Conservation (phyloP, 2,797 vertebrate genomes). For the Xyrichtys novacula region DNA sequence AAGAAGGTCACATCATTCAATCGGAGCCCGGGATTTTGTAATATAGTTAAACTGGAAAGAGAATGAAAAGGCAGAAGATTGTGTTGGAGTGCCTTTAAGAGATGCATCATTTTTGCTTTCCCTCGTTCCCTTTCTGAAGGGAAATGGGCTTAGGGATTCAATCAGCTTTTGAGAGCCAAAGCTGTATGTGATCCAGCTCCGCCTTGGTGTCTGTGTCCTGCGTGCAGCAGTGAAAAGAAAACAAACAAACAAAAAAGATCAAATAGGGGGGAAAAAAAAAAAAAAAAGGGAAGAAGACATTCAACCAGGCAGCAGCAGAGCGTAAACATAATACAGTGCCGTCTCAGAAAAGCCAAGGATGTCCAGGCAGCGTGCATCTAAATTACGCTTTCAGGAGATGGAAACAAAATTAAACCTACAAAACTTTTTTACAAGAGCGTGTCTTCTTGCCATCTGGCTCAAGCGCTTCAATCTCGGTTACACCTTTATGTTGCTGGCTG, state of each 20-base stretch:
- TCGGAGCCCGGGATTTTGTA: conserved; percentile 63
- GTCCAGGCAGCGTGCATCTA: conserved; percentile 36
- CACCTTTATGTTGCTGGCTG: conserved; percentile 66
- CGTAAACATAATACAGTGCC: conserved; percentile 53
- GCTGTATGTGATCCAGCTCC: conserved; percentile 66
- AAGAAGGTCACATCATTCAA: conserved; percentile 61
- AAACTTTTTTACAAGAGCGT: conserved; percentile 63
- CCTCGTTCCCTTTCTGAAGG: conserved; percentile 56
- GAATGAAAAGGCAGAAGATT: conserved; percentile 60
- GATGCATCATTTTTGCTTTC: conserved; percentile 64
- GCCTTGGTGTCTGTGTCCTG: conserved; percentile 64
- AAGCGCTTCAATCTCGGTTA: conserved; percentile 66
- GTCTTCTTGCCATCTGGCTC: conserved; percentile 64
- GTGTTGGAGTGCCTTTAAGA: conserved; percentile 34
- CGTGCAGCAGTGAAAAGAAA: conserved; percentile 57
- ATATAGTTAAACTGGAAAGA: conserved; percentile 56
- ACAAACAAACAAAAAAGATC: conserved; percentile 55
- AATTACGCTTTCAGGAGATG: conserved; percentile 57
- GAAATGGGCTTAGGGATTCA: conserved; percentile 76
- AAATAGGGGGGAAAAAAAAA: conserved; percentile 18
- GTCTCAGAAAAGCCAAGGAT: conserved; percentile 36
- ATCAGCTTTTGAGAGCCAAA: conserved; percentile 72
- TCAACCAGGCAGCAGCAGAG: conserved; percentile 58
- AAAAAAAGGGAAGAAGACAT: conserved; percentile 25
- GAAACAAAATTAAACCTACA: conserved; percentile 73